Evolutionary conservation across 2,797 vertebrate genomes (phyloP).

Genomic region (Acanthopagrus latus): DNA sequence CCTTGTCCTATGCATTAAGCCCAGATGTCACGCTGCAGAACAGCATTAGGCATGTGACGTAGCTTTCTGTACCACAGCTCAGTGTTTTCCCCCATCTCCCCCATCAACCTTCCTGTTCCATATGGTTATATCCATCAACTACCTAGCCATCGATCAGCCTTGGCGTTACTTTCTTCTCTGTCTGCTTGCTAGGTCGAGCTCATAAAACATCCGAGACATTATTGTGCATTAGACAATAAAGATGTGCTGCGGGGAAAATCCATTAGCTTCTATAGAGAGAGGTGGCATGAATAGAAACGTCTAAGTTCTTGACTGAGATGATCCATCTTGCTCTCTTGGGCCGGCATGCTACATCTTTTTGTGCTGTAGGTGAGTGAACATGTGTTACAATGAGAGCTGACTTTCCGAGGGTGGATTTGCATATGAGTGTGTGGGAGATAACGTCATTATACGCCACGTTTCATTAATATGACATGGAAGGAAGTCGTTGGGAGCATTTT

Average conservation of each 20-base stretch:
- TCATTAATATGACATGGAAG: conserved; percentile 40
- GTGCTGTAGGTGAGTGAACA: conserved; percentile 59
- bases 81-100: conserved; percentile 49
- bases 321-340: conserved; percentile 72
- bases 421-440: conserved; percentile 30
- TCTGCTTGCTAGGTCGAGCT: conserved; percentile 70
- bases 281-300: conserved; percentile 74
- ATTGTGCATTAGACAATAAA: conserved; percentile 82
- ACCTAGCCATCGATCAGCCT: conserved; percentile 74
- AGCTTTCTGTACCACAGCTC: conserved; percentile 48
- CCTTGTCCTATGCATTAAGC: conserved; percentile 44
- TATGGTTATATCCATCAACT: conserved; percentile 75
- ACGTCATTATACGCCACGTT: conserved; percentile 9
- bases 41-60: conserved; percentile 57
- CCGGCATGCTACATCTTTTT: conserved; percentile 51
- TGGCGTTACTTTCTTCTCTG: conserved; percentile 71
- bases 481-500: conserved; percentile 26
- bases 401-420: conserved; percentile 45
- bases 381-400: conserved; percentile 37
- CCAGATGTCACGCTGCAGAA: conserved; percentile 50
- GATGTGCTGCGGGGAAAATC: conserved; percentile 73
- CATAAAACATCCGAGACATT: conserved; percentile 79
- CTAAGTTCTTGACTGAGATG: conserved; percentile 62
- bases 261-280: conserved; percentile 74
- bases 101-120: conserved; percentile 69